Percentiles rank a stretch among this genome's conserved stretches.
Evolutionary conservation across 2,888 invertebrate genomes (phyloP).

Genomic region (Piscicola geometra): DNA sequence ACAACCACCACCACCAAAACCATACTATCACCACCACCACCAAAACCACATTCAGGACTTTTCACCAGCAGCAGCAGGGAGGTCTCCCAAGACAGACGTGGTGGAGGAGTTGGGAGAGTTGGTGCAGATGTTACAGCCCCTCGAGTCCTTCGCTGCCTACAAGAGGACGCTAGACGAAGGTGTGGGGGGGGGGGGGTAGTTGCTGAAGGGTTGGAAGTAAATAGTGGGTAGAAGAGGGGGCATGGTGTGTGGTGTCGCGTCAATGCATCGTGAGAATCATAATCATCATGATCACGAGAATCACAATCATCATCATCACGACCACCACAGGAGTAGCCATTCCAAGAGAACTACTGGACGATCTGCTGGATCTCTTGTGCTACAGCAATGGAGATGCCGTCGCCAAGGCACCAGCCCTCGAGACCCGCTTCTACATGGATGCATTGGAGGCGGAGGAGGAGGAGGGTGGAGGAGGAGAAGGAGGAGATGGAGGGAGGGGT

Average conservation of each 20-base stretch:
- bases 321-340: not conserved
- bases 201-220: too few species aligned
- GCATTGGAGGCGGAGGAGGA: not conserved
- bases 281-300: too few species aligned
- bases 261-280: too few species aligned
- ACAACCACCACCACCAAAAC: too few species aligned
- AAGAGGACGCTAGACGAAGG: slow-evolving; percentile 5
- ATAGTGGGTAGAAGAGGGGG: too few species aligned
- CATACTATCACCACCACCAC: too few species aligned
- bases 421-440: not conserved
- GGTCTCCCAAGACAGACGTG: not conserved
- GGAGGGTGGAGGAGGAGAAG: not conserved
- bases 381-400: slow-evolving; percentile 8
- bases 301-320: not conserved
- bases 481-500: not conserved
- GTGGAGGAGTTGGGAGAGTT: slow-evolving; percentile 21
- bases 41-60: too few species aligned
- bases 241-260: too few species aligned
- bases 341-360: slow-evolving; percentile 16
- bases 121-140: slow-evolving; percentile 5
- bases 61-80: too few species aligned
- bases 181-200: not conserved
- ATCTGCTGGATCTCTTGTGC: slow-evolving; percentile 27
- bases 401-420: not conserved
- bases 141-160: slow-evolving; percentile 21